Percentiles rank a stretch among this genome's conserved stretches.
These are phyloP conservation scores for Drosophila lacertosa DNA, from an alignment of 1,140 invertebrate species.

Conservation along the genomic window DNA sequence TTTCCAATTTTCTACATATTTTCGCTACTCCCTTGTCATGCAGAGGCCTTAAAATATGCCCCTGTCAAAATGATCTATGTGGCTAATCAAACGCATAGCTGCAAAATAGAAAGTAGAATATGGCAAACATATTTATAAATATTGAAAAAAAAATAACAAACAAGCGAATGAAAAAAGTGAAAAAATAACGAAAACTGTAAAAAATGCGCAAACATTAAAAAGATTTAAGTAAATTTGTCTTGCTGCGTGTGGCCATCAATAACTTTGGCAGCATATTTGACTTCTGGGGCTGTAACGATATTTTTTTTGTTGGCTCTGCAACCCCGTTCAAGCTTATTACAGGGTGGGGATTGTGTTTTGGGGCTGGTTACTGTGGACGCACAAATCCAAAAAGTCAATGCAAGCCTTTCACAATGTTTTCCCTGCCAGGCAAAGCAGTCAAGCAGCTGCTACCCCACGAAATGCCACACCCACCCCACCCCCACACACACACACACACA, in stretches of 20 bases:
- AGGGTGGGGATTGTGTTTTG: slow-evolving; percentile 15
- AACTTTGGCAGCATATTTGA: slow-evolving; percentile 79
- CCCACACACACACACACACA: neutral
- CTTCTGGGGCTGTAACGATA: slow-evolving; percentile 22
- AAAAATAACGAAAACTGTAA: slow-evolving; percentile 38
- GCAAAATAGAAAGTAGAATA: slow-evolving; percentile 23
- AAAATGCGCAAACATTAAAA: slow-evolving; percentile 80
- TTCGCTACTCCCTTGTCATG: slow-evolving; percentile 19
- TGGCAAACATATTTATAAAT: slow-evolving; percentile 60
- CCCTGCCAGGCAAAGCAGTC: slow-evolving; percentile 10
- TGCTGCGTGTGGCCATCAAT: slow-evolving; percentile 78
- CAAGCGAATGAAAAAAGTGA: too few relatives aligned
- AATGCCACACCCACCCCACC: neutral
- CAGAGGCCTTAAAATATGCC: slow-evolving; percentile 38
- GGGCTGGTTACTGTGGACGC: slow-evolving; percentile 28
- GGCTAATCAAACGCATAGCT: slow-evolving; percentile 51
- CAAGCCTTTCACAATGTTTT: slow-evolving; percentile 48
- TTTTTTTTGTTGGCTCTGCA: slow-evolving; percentile 23
- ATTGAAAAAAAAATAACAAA: slow-evolving; percentile 51
- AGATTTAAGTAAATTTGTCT: slow-evolving; percentile 82
- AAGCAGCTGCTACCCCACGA: slow-evolving; percentile 12
- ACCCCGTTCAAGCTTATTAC: slow-evolving; percentile 20
- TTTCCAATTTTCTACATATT: slow-evolving; percentile 18
- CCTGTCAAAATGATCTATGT: slow-evolving; percentile 67
- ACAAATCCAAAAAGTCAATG: slow-evolving; percentile 55